Conservation (phyloP, 2,888 invertebrate species). For the Hirtodrosophila trivittata region DNA sequence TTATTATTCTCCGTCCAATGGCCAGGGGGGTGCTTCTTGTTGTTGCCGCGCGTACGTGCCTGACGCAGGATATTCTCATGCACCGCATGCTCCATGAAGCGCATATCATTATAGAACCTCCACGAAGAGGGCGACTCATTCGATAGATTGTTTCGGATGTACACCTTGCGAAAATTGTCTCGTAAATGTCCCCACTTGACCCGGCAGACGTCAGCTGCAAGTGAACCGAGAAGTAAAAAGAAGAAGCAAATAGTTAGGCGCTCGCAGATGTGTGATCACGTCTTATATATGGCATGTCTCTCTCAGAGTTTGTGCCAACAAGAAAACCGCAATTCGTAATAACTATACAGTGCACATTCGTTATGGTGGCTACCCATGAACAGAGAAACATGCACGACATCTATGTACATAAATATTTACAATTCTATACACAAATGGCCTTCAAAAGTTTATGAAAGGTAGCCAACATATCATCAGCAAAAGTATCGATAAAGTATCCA, state of each 20-base stretch:
- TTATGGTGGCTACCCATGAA: slow-evolving; percentile 1
- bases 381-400: too few species aligned
- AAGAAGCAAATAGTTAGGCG: neutral
- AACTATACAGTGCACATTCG: slow-evolving; percentile 15
- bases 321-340: slow-evolving; percentile 40
- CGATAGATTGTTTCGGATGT: slow-evolving; percentile 76
- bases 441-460: too few species aligned
- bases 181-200: slow-evolving; percentile 78
- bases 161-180: slow-evolving; percentile 80
- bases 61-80: slow-evolving; percentile 77
- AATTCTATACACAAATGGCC: too few species aligned
- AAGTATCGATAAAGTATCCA: too few species aligned
- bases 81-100: slow-evolving; percentile 77
- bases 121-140: slow-evolving; percentile 77
- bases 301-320: slow-evolving; percentile 10
- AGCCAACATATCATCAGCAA: too few species aligned
- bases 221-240: neutral
- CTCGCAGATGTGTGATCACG: slow-evolving; percentile 8
- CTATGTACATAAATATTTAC: too few species aligned
- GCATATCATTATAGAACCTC: slow-evolving; percentile 79
- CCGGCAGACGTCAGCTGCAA: slow-evolving; percentile 76
- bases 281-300: neutral
- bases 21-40: slow-evolving; percentile 47
- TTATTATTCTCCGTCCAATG: slow-evolving; percentile 68
- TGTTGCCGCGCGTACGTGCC: slow-evolving; percentile 58